Percentiles rank a stretch among this genome's conserved stretches.
Conservation (phyloP, 2,113 vertebrate genomes). For the Colaptes auratus region DNA sequence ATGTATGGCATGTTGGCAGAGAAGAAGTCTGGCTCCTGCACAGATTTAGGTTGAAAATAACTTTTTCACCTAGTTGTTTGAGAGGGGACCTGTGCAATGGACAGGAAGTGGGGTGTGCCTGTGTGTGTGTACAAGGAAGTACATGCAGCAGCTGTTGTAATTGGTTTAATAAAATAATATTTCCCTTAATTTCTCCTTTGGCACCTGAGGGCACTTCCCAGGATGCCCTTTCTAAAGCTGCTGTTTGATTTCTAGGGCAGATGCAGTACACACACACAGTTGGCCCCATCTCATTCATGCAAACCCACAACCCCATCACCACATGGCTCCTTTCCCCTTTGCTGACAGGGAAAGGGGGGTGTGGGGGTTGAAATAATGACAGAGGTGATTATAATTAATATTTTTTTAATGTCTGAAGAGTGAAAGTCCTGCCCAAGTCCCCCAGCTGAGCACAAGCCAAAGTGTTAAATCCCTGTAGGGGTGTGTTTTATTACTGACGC, state of each 20-base stretch:
- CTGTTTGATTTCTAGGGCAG: slow-evolving; percentile 30
- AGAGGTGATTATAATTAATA: slow-evolving; percentile 21
- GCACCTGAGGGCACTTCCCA: slow-evolving; percentile 18
- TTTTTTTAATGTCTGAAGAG: slow-evolving; percentile 60
- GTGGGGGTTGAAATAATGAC: background rate
- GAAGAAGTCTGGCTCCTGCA: background rate
- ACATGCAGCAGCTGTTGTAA: slow-evolving; percentile 1
- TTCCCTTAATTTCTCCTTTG: slow-evolving; percentile 43
- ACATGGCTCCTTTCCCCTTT: background rate
- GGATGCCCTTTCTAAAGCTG: background rate
- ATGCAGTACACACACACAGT: background rate
- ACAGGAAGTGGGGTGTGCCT: background rate
- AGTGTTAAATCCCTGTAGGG: slow-evolving; percentile 70
- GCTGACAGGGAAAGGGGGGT: background rate
- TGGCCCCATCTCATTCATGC: background rate
- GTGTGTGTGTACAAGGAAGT: background rate
- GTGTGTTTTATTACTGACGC: slow-evolving; percentile 76
- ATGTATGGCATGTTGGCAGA: background rate
- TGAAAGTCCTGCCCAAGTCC: slow-evolving; percentile 78
- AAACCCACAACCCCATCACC: background rate
- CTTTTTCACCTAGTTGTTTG: background rate
- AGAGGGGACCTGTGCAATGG: background rate
- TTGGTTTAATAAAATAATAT: slow-evolving; percentile 4
- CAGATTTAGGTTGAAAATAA: background rate
- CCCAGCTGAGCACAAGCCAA: slow-evolving; percentile 67